Evolutionary conservation across 1,140 invertebrate species (phyloP), one percentile per base, ranked within the genome.

Genomic region (Drosophila sucinea): DNA sequence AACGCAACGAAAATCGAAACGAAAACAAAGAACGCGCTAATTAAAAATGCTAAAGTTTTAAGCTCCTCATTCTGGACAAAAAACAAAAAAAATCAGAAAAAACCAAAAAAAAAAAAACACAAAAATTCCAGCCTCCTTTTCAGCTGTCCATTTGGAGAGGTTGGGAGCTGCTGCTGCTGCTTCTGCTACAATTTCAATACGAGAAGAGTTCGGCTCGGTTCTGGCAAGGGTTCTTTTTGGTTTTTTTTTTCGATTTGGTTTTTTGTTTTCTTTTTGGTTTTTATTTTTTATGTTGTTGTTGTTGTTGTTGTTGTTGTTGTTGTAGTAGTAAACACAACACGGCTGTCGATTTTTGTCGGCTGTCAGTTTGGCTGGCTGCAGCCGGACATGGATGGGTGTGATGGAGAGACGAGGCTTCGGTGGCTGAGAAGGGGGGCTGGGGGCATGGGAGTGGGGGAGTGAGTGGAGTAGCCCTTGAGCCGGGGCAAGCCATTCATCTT

Each of bases 21-120:
- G 85, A 90, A 90, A 90, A 90, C 86, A 90, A 90, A 90, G 86
- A 74, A 77, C 72, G 86, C 86, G 86, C 86, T 90, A 90, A 90
- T 90, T 90, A 90, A 90, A 90, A 90, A 90, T 90, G 86, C 81
- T 90, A 79, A 89, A 84, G 83, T 87, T 80, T 87, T 89, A 84
- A 86, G 83, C 83, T 89, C 63, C 56, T 58, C 56, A 58, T 58
- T 77, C 73, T 64, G 44, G 7, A 51, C 40, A 32, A 69, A 51
- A 40, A 70, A 41, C 70, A 74, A 67, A 70, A 60, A 70, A 51
- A 38, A 17, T 17, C 17, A 17, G 17, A 38, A 38, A 38, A 47
- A 47, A 47, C 67, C 29, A 32, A 57, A 57, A 57, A 32, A 30
- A n/a, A 32, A 57, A 57, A 33, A 17, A 57, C 4, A 66, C 63